Conservation (phyloP, 2,113 vertebrate genomes). For the Alexandromys fortis region DNA sequence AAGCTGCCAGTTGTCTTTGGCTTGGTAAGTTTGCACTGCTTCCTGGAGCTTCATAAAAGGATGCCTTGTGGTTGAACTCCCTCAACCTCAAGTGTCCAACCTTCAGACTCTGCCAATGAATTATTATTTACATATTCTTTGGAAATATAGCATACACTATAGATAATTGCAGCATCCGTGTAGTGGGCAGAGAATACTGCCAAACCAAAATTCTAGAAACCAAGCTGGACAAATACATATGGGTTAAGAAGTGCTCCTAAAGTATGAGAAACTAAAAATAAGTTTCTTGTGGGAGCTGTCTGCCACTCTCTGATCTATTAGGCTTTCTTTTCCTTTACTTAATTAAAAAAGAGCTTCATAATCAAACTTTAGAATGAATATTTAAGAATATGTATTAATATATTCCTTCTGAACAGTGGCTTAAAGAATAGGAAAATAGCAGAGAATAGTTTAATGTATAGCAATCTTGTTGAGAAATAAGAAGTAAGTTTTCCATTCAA, state of each 20-base stretch:
- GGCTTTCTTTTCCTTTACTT: neutral
- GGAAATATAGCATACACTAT: conserved; percentile 81
- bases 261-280: conserved; percentile 14
- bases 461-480: neutral
- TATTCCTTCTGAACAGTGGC: neutral
- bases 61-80: conserved; percentile 68
- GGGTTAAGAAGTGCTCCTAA: neutral
- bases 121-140: conserved; percentile 83
- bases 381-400: neutral
- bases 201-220: conserved; percentile 77
- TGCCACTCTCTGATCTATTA: neutral
- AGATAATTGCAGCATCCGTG: conserved; percentile 81
- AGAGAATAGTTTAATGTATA: neutral
- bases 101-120: conserved; percentile 77
- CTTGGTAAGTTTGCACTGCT: conserved; percentile 56
- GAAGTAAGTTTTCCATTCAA: conserved; percentile 12
- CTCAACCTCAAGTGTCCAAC: conserved; percentile 69
- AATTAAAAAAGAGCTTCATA: neutral
- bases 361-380: neutral
- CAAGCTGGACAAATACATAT: conserved; percentile 72
- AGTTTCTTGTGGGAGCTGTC: neutral
- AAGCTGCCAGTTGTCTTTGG: conserved; percentile 41
- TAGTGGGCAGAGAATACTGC: conserved; percentile 73
- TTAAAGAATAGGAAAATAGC: conserved; percentile 26
- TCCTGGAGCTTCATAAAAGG: conserved; percentile 77